Conservation (phyloP, 2,888 invertebrate species). For the Ferdinandea cuprea region DNA sequence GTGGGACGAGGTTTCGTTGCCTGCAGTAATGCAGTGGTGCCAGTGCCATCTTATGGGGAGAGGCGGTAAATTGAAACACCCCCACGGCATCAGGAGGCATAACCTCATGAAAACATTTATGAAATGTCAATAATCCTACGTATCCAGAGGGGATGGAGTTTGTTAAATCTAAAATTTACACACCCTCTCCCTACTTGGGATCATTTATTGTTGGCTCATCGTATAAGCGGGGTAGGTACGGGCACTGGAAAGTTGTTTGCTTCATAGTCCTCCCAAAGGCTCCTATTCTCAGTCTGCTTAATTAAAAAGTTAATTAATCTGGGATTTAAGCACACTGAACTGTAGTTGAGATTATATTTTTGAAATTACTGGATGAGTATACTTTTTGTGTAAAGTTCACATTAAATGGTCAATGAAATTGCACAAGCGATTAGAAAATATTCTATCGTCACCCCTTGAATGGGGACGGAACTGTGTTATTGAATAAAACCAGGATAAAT, state of each 20-base stretch:
- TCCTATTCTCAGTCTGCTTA: not conserved
- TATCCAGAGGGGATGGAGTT: not conserved
- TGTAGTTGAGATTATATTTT: conserved; percentile 32
- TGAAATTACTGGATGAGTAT: conserved; percentile 10
- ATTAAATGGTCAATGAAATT: conserved; percentile 17
- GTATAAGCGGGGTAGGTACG: not conserved
- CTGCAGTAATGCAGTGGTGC: too few relatives aligned
- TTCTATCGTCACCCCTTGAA: not conserved
- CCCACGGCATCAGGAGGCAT: conserved; percentile 2
- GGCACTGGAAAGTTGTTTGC: not conserved
- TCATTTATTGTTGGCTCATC: conserved; percentile 3
- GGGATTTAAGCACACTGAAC: conserved; percentile 12
- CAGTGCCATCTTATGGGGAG: not conserved
- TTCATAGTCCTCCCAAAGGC: not conserved
- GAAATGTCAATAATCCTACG: conserved; percentile 38
- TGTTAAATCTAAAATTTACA: conserved; percentile 1
- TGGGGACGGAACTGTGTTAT: not conserved
- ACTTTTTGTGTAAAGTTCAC: not conserved
- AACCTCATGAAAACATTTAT: conserved; percentile 33
- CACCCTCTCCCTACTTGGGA: not conserved
- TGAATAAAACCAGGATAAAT: conserved; percentile 32
- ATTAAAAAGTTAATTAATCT: conserved; percentile 40
- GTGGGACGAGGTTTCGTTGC: not conserved
- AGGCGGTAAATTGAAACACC: not conserved
- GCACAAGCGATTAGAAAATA: conserved; percentile 17